phyloP scores from a whole-genome alignment of 1,140 invertebrate species.

The Rhynchophorus ferrugineus region DNA sequence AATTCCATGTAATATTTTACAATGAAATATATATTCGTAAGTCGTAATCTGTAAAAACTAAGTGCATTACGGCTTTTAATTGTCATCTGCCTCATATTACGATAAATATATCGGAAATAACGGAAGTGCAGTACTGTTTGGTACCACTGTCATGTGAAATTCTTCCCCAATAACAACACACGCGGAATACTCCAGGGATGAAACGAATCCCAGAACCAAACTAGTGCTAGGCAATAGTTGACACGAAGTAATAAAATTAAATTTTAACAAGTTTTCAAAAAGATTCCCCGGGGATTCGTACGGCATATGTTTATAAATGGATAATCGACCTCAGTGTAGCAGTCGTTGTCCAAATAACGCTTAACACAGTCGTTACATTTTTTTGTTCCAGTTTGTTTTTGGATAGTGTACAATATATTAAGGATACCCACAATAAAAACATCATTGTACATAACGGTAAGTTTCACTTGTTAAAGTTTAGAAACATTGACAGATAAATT shows the following conservation, averaged over 20 bases:
- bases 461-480: no score
- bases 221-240: conserved; percentile 37
- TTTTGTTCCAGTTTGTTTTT: conserved; percentile 6
- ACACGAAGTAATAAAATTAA: conserved; percentile 29
- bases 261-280: conserved; percentile 28
- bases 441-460: background rate
- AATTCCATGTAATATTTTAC: no score
- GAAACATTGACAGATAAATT: background rate
- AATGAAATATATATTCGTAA: no score
- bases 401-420: conserved; percentile 1
- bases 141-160: conserved; percentile 19
- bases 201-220: conserved; percentile 31
- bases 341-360: conserved; percentile 17
- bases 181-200: conserved; percentile 31
- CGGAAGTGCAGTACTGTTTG: conserved; percentile 9
- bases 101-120: no score
- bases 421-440: no score
- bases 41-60: no score
- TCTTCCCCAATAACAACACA: conserved; percentile 26
- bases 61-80: no score
- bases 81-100: no score
- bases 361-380: conserved; percentile 9
- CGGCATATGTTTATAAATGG: conserved; percentile 31
- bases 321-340: conserved; percentile 16
- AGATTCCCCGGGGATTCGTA: conserved; percentile 27